Evolutionary conservation across 1,140 invertebrate genomes (phyloP), one percentile per base, ranked within the genome.

Genomic region (Drosophila biarmipes): DNA sequence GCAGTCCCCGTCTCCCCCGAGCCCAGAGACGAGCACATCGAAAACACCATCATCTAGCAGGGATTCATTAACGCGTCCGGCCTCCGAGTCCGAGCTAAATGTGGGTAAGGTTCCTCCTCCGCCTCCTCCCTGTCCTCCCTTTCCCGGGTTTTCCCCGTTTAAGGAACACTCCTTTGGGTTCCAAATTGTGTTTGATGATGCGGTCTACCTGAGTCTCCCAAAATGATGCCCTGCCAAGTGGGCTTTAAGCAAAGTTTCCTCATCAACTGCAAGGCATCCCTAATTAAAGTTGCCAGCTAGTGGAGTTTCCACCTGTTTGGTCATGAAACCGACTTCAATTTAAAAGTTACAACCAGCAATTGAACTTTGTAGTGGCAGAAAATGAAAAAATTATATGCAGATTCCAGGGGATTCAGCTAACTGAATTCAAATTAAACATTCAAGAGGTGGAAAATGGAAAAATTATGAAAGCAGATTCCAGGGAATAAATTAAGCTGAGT

Each of bases 11-110:
- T 17, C 40, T 19, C 24, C 40, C 12, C 24, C 14, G 14, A 21
- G 37, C 2, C 24, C 46, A 29, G 29, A 27, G 29, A 15, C 56
- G 52, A 24, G 57, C 51, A 6, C 69, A 43, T 8, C 59, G 63
- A 37, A 51, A 63, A 31, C 73, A 45, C 43, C 43, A 40, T 34
- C 62, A 49, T 35, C 56, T 57, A 68, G 46, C 78, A 87, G 59
- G 74, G 82, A 80, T 87, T 86, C 82, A 86, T 86, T 86, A 86
- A 81, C 74, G 69, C 82, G 82, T 82, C 82, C 82, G 84, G 82
- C 82, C 78, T 82, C 82, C 69, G 82, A 79, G 78, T 82, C 82
- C 55, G 82, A 76, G 66, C 49, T 79, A 62, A 76, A 76, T 82
- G 84, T 87, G 82, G 82, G 82, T 87, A 87, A 87, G 82, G 61